Evolutionary conservation across 1,140 invertebrate genomes (phyloP), one percentile per base, ranked within the genome.

Genomic region (Laupala kohalensis): DNA sequence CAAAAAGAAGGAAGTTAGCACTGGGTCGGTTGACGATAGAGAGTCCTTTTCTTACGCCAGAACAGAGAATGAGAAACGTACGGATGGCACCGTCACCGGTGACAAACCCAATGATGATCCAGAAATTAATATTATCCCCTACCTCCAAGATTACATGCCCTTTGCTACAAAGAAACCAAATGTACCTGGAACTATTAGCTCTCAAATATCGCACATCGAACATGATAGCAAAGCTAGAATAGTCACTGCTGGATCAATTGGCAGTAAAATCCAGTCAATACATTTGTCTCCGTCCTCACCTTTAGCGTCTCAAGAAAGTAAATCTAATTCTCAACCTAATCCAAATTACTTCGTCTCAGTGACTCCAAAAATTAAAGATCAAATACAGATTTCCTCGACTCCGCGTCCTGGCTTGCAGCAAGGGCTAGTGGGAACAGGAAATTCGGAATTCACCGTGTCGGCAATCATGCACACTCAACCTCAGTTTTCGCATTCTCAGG

Each of bases 121-220:
- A 6, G 73, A 74, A 9, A 69, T 74, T 13, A 83, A 84, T 29
- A 78, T 84, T 0, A 84, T 85, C 29, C 83, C 83, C 0, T 84
- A 85, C 69, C 73, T 84, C 0, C 83, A 85, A 71, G 84, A 85
- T 70, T 83, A 84, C 63, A 72, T 82, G 68, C 84, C 83, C 5
- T 84, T 81, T 71, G 75, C 78, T 0, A 79, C 79, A 4, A 83
- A 80, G 69, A 83, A 80, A 64, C 74, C 74, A 64, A 63, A 23
- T 64, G 19, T 23, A 28, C 19, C 62, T n/a, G 62, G n/a, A n/a
- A 71, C 64, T 25, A 12, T 15, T 5, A 23, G 6, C 27, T 13
- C 67, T 23, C 26, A 27, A 29, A 23, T 0, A 9, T 24, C 13
- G 0, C n/a, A 19, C 0, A 6, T 53, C 9, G 37, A 53, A 19